phyloP scores from a whole-genome alignment of 1,140 invertebrate genomes.

The Calosoma granatense region DNA sequence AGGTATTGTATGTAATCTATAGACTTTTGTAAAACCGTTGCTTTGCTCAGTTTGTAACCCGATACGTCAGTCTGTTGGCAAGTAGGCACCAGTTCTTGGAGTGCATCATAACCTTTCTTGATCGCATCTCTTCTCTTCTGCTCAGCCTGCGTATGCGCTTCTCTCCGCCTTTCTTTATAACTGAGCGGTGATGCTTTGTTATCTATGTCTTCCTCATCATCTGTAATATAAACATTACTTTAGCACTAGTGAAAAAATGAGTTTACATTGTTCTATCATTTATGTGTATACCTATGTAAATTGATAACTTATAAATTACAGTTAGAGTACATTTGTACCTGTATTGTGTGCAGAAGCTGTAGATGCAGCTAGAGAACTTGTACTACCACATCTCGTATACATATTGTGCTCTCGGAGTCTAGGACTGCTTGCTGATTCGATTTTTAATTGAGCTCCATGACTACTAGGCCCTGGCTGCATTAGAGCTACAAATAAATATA shows the following conservation, averaged over 20 bases:
- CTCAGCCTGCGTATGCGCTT: conserved; percentile 95
- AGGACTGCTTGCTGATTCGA: background rate
- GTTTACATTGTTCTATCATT: background rate
- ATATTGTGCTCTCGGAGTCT: conserved; percentile 11
- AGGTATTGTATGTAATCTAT: conserved; percentile 88
- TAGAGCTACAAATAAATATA: background rate
- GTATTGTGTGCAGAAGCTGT: conserved; percentile 77
- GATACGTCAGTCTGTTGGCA: conserved; percentile 80
- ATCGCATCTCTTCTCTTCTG: conserved; percentile 95
- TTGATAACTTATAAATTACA: no score
- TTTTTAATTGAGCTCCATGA: background rate
- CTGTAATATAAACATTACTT: conserved; percentile 35
- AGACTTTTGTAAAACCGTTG: conserved; percentile 85
- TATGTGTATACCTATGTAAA: conserved; percentile 14
- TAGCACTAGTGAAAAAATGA: no score
- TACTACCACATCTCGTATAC: conserved; percentile 14
- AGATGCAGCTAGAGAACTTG: conserved; percentile 11
- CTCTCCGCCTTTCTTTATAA: conserved; percentile 86
- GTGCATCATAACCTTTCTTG: conserved; percentile 87
- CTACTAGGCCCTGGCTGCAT: background rate
- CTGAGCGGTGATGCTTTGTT: conserved; percentile 67
- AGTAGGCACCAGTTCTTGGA: conserved; percentile 86
- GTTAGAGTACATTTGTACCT: no score
- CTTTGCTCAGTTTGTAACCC: conserved; percentile 92
- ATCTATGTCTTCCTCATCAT: conserved; percentile 83